These are phyloP conservation scores for Leucophenga montana DNA, from an alignment of 2,888 invertebrate genomes.

Conservation along the genomic window DNA sequence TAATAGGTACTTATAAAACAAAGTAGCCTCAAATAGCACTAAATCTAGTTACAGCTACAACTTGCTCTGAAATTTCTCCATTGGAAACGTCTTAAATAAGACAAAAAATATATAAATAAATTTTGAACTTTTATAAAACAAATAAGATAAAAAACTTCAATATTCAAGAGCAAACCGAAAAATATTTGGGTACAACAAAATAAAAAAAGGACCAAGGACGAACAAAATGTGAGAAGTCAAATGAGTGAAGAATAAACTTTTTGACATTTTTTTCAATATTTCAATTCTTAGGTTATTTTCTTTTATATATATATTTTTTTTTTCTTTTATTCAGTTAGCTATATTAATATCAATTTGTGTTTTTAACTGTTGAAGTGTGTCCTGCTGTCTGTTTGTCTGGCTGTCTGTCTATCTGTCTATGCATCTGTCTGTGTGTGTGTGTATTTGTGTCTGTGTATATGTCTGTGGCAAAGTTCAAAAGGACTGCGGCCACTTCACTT, in stretches of 20 bases:
- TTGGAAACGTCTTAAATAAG: not conserved
- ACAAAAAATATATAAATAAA: not conserved
- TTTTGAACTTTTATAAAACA: not conserved
- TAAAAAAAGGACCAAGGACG: not conserved
- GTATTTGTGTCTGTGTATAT: no score
- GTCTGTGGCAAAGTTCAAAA: not conserved
- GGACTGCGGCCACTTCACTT: not conserved
- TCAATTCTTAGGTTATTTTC: slow-evolving; percentile 25
- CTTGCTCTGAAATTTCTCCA: not conserved
- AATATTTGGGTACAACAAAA: not conserved
- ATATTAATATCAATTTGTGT: slow-evolving; percentile 28
- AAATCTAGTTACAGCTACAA: slow-evolving; percentile 18
- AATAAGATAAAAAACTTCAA: not conserved
- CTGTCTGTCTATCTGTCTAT: slow-evolving; percentile 14
- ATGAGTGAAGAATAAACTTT: not conserved
- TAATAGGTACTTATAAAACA: no score
- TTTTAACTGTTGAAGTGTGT: not conserved
- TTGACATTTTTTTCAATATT: not conserved
- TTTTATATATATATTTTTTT: slow-evolving; percentile 2
- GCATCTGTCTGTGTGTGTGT: slow-evolving; percentile 4
- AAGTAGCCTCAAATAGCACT: not conserved
- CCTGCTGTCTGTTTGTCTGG: not conserved
- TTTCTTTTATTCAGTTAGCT: slow-evolving; percentile 20
- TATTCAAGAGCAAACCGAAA: no score
- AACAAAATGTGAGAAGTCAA: not conserved